Evolutionary conservation across 1,140 invertebrate genomes (phyloP).

Genomic region (Drosophila truncata): DNA sequence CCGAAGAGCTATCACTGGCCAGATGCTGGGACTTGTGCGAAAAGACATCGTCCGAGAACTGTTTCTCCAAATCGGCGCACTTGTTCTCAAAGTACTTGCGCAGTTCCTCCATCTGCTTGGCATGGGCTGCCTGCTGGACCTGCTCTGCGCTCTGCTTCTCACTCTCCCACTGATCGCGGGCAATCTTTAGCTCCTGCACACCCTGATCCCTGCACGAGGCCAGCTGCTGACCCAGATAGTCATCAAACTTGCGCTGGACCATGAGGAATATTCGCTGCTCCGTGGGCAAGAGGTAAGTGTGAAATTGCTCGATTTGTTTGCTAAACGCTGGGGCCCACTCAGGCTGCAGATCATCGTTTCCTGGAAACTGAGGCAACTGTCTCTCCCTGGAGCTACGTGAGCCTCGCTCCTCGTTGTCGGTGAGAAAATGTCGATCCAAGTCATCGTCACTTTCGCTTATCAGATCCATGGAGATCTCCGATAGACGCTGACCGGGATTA

Average conservation of each 20-base stretch:
- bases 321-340: conserved; percentile 78
- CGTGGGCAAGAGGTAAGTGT: conserved; percentile 83
- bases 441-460: conserved; percentile 84
- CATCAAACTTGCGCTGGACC: conserved; percentile 86
- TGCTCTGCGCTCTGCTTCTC: conserved; percentile 67
- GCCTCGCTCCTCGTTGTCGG: conserved; percentile 73
- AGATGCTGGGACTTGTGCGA: conserved; percentile 88
- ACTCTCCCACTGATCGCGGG: conserved; percentile 82
- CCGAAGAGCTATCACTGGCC: conserved; percentile 70
- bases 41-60: conserved; percentile 90
- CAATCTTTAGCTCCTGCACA: conserved; percentile 86
- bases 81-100: conserved; percentile 92
- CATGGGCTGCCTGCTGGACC: conserved; percentile 88
- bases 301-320: conserved; percentile 84
- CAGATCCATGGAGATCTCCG: conserved; percentile 82
- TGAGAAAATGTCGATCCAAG: conserved; percentile 70
- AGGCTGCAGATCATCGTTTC: conserved; percentile 64
- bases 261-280: conserved; percentile 85
- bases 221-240: conserved; percentile 86
- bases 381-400: conserved; percentile 76
- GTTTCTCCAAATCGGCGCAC: conserved; percentile 91
- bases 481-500: conserved; percentile 70
- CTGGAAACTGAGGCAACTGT: conserved; percentile 68
- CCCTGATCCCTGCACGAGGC: conserved; percentile 85
- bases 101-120: conserved; percentile 91